Percentiles rank a stretch among this genome's conserved stretches.
Conservation (phyloP, 2,888 invertebrate genomes). For the Megaustenia siamemsis region DNA sequence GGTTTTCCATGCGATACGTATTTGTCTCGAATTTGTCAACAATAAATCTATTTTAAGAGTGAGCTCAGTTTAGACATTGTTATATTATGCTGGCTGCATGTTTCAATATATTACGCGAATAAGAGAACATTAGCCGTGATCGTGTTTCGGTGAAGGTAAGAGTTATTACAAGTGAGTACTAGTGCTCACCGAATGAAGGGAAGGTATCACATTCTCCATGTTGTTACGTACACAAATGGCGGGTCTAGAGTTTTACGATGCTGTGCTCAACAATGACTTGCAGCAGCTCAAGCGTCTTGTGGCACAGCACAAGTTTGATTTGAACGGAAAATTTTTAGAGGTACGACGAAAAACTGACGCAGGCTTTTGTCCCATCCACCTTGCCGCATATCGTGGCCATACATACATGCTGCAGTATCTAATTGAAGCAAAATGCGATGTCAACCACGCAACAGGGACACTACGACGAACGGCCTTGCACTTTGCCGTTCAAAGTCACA, state of each 20-base stretch:
- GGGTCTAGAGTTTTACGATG: conserved; percentile 79
- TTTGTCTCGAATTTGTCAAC: neutral
- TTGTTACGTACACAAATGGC: conserved; percentile 75
- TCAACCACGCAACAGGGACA: conserved; percentile 78
- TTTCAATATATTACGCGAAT: neutral
- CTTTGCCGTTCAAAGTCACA: conserved; percentile 79
- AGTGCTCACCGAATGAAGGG: conserved; percentile 48
- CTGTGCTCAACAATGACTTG: conserved; percentile 79
- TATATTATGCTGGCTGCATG: neutral
- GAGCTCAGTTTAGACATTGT: neutral
- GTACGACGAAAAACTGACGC: conserved; percentile 79
- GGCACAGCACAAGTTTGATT: conserved; percentile 78
- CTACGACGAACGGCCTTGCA: conserved; percentile 78
- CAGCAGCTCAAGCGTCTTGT: conserved; percentile 76
- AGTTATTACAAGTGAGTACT: conserved; percentile 45
- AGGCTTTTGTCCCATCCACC: conserved; percentile 79
- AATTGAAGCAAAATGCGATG: conserved; percentile 78
- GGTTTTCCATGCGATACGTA: neutral
- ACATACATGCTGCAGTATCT: conserved; percentile 78
- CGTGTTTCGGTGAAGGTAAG: conserved; percentile 20
- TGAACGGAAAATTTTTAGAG: conserved; percentile 79
- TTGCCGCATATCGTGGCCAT: conserved; percentile 79
- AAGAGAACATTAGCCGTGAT: neutral
- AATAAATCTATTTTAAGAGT: neutral
- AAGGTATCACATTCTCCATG: conserved; percentile 61